Conservation (phyloP, 2,888 invertebrate species). For the Phania funesta region DNA sequence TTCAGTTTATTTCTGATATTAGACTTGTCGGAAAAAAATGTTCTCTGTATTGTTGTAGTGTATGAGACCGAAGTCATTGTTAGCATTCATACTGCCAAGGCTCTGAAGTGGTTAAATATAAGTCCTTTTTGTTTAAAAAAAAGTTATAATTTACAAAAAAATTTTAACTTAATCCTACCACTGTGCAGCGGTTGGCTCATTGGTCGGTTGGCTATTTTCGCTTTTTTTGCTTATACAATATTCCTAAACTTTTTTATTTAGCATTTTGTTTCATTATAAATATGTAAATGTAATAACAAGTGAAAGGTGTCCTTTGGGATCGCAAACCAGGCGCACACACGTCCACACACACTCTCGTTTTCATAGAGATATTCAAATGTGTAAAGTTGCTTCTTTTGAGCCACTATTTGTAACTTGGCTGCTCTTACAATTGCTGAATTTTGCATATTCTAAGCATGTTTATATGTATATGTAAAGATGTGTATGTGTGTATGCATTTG, state of each 20-base stretch:
- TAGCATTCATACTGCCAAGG: no score
- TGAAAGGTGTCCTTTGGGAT: constrained; percentile 67
- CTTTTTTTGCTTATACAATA: constrained; percentile 36
- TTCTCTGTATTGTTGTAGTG: no score
- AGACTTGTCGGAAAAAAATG: no score
- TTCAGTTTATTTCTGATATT: no score
- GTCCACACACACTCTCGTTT: not conserved
- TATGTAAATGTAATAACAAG: constrained; percentile 66
- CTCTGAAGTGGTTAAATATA: no score
- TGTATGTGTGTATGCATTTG: not conserved
- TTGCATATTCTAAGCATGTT: not conserved
- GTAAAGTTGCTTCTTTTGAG: not conserved
- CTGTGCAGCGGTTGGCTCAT: constrained; percentile 9
- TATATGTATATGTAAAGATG: not conserved
- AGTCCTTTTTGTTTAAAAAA: no score
- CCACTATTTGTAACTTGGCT: constrained; percentile 8
- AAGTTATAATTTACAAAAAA: not conserved
- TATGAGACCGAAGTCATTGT: no score
- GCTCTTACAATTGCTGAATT: constrained; percentile 1
- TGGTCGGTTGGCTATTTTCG: constrained; percentile 13
- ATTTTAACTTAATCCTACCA: not conserved
- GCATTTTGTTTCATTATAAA: constrained; percentile 17
- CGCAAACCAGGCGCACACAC: constrained; percentile 12
- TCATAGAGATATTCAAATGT: not conserved
- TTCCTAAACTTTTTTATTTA: constrained; percentile 27